Evolutionary conservation across 1,140 invertebrate species (phyloP).

Genomic region (Scaptodrosophila lebanonensis): DNA sequence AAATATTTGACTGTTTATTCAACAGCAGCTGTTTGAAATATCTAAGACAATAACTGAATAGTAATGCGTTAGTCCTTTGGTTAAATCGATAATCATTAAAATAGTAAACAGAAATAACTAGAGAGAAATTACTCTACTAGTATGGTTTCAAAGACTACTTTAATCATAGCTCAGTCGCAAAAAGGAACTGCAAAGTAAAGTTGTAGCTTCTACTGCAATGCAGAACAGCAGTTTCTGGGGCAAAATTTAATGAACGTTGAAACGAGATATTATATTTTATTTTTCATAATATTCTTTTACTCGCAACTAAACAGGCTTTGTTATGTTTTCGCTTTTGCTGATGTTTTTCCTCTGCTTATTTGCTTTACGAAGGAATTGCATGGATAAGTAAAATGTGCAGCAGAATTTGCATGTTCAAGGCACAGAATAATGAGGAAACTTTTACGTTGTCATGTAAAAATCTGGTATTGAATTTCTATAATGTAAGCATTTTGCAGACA

Average conservation of each 20-base stretch:
- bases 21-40: constrained; percentile 6
- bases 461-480: constrained; percentile 76
- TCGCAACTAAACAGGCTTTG: no score
- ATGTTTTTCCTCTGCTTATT: constrained; percentile 42
- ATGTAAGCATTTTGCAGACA: constrained; percentile 73
- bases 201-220: constrained; percentile 4
- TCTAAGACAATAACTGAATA: constrained; percentile 4
- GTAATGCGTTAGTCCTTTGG: no score
- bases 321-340: constrained; percentile 31
- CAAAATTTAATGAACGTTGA: constrained; percentile 51
- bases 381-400: constrained; percentile 34
- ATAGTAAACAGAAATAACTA: no score
- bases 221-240: background rate
- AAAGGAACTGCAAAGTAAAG: no score
- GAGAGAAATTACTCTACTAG: no score
- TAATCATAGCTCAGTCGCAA: no score
- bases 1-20: no score
- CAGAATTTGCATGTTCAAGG: constrained; percentile 40
- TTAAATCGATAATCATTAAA: no score
- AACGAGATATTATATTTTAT: constrained; percentile 54
- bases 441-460: constrained; percentile 74
- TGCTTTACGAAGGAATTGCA: constrained; percentile 22
- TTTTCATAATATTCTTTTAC: constrained; percentile 56
- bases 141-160: no score
- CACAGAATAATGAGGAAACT: constrained; percentile 75